Conservation (phyloP, 2,888 invertebrate species). For the Drosophila infuscata region DNA sequence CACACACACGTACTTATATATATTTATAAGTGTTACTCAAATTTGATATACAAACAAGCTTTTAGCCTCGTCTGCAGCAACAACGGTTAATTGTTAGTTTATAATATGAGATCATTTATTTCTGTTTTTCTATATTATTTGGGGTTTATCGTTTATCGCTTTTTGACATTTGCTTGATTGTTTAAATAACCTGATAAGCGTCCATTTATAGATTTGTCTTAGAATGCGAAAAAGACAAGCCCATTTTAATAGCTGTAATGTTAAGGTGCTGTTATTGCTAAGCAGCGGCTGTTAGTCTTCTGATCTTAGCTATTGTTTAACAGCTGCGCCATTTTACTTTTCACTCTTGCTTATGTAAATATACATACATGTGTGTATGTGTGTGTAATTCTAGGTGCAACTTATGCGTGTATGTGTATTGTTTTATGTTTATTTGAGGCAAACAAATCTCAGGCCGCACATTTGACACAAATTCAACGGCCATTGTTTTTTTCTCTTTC, state of each 20-base stretch:
- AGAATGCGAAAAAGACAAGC: constrained; percentile 30
- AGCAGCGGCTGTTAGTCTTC: constrained; percentile 18
- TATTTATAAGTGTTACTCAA: constrained; percentile 44
- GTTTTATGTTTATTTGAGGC: constrained; percentile 60
- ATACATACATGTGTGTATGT: constrained; percentile 5
- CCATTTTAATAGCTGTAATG: constrained; percentile 42
- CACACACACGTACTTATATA: neutral
- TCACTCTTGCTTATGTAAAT: constrained; percentile 37
- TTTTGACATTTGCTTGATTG: constrained; percentile 46
- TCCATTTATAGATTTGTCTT: constrained; percentile 45
- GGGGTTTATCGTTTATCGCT: constrained; percentile 21
- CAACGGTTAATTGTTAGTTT: constrained; percentile 73
- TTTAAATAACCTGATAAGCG: constrained; percentile 53
- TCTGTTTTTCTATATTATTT: constrained; percentile 1
- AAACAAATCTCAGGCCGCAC: constrained; percentile 69
- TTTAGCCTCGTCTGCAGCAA: constrained; percentile 33
- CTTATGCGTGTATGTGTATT: constrained; percentile 24
- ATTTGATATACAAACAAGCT: constrained; percentile 69
- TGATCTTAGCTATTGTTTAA: constrained; percentile 10
- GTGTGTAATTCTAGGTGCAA: constrained; percentile 31
- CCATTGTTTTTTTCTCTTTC: constrained; percentile 36
- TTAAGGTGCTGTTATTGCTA: constrained; percentile 17
- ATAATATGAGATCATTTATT: constrained; percentile 70
- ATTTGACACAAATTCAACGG: constrained; percentile 74
- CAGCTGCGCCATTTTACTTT: constrained; percentile 43